Evolutionary conservation across 2,797 vertebrate species (phyloP).

Genomic region (Garrulus glandarius): DNA sequence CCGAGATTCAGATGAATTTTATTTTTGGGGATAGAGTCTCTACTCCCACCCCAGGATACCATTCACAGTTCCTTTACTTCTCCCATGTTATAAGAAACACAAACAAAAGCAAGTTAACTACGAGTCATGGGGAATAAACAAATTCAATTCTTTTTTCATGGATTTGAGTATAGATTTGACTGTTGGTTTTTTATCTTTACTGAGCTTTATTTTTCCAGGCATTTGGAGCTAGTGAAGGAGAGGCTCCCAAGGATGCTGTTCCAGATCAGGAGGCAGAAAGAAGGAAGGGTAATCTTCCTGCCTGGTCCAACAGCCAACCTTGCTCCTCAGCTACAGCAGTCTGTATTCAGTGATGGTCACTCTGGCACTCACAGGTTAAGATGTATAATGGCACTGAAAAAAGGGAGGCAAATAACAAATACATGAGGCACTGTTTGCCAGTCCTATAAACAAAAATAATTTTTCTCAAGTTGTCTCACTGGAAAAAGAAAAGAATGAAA

Average conservation of each 20-base stretch:
- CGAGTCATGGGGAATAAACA: background rate
- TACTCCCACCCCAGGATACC: background rate
- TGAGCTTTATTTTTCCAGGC: background rate
- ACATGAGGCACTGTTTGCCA: background rate
- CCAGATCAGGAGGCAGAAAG: background rate
- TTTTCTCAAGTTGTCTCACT: background rate
- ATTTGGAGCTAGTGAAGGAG: background rate
- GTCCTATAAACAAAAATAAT: background rate
- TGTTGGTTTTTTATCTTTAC: background rate
- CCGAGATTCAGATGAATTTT: background rate
- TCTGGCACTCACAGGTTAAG: background rate
- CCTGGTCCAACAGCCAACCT: background rate
- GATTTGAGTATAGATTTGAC: background rate
- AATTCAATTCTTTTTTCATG: background rate
- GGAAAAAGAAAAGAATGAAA: background rate
- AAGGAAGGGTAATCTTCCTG: background rate
- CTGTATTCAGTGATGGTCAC: background rate
- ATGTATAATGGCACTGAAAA: background rate
- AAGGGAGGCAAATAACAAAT: background rate
- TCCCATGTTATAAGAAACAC: background rate
- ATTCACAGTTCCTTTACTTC: background rate
- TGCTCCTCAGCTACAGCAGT: accelerated
- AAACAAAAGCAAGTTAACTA: accelerated
- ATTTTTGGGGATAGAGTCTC: background rate
- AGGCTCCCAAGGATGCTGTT: background rate